Conservation (phyloP, 2,113 vertebrate genomes). For the Lepisosteus osseus region DNA sequence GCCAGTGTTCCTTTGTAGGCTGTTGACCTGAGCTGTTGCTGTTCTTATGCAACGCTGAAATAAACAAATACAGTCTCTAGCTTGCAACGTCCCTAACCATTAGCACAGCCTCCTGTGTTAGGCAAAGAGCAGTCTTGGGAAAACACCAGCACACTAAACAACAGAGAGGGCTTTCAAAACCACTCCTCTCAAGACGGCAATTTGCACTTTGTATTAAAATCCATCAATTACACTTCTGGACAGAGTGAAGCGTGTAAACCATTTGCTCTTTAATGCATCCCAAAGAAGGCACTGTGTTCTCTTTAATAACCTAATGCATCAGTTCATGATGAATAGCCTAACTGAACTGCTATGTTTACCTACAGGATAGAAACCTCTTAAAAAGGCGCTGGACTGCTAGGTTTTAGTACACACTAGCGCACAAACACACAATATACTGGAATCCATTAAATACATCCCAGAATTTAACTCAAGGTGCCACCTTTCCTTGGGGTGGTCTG, state of each 20-base stretch:
- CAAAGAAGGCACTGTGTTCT: neutral
- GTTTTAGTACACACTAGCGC: too few species aligned
- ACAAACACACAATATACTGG: too few species aligned
- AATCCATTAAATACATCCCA: too few species aligned
- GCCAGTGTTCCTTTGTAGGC: too few species aligned
- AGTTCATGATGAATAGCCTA: neutral
- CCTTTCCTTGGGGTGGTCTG: too few species aligned
- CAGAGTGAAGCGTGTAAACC: neutral
- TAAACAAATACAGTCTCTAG: neutral
- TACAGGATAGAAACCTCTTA: neutral
- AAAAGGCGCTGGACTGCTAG: too few species aligned
- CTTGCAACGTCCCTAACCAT: neutral
- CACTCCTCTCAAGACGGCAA: neutral
- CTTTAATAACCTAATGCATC: neutral
- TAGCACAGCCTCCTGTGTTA: too few species aligned
- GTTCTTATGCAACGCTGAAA: neutral
- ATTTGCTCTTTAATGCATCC: conserved; percentile 1
- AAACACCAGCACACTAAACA: neutral
- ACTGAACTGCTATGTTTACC: neutral
- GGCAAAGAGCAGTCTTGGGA: neutral
- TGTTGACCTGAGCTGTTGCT: neutral
- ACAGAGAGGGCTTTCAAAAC: neutral
- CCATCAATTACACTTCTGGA: neutral
- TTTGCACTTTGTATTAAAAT: neutral
- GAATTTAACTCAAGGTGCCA: too few species aligned